Base-by-base conservation (phyloP, 2,113 vertebrate genomes). In the Gulo gulo region DNA sequence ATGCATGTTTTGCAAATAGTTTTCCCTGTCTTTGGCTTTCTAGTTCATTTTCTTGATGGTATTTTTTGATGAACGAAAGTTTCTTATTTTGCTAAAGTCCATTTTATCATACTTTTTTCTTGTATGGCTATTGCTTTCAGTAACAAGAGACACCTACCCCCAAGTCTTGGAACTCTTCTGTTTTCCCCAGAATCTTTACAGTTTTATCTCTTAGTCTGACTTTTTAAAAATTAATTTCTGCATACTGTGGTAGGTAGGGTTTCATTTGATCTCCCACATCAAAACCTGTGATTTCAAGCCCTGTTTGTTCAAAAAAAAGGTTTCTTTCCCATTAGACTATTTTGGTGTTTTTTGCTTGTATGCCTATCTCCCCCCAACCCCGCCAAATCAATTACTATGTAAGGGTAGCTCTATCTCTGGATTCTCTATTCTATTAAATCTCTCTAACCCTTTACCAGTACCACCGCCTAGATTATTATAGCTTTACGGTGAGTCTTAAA, bases 361-460 rank as follows among this genome's bases (percentile, higher is more conserved):
- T 16, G 23, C 12, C 1, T 5, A 34, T 16, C 34, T n/a, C 69
- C 14, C 1, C 2, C 42, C 2, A 2, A 1, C 2, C 0, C 4
- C 26, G 0, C 6, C 65, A 52, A 52, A 20, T 76, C 42, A 83
- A 6, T 91, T 21, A 34, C 36, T 34, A 1, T 34, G 4, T 36
- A 23, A 93, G 10, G 1, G 13, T 57, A 55, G 10, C 36, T 91
- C 23, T 59, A 7, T 57, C 42, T 83, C 24, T 79, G 39, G 29
- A 6, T 59, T 67, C 21, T 85, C 36, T 65, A 1, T 88, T 76
- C 57, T 16, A 4, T 61, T 73, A 63, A 9, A 34, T 47, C 15
- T 26, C 6, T 65, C 29, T 24, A 1, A 34, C n/a, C 4, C 10
- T 45, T 45, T 67, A 26, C 3, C 34, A 39, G 6, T 39, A 39